A percentile compares a stretch with the other conserved stretches of the same genome.
phyloP scores from a whole-genome alignment of 2,797 vertebrate species.

The Pterois miles region DNA sequence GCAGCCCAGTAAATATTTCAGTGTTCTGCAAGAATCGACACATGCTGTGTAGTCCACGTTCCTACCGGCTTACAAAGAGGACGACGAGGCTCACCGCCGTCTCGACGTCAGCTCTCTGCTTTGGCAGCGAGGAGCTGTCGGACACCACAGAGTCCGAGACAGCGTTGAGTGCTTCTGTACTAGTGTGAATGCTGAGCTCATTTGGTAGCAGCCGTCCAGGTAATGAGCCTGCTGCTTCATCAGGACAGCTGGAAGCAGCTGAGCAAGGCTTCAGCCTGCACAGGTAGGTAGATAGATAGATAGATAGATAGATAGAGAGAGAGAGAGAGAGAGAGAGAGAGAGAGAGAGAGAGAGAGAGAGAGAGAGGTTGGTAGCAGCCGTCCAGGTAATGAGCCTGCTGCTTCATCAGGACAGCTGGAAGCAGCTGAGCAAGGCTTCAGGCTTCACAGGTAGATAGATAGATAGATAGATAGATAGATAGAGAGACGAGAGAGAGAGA shows the following conservation, averaged over 20 bases:
- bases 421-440: background rate
- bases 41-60: background rate
- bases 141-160: too few relatives aligned
- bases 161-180: background rate
- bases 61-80: slow-evolving; percentile 3
- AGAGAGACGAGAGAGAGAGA: too few relatives aligned
- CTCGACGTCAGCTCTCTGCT: slow-evolving; percentile 14
- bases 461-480: too few relatives aligned
- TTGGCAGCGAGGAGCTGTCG: slow-evolving; percentile 14
- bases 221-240: slow-evolving; percentile 26
- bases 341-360: too few relatives aligned
- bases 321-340: too few relatives aligned
- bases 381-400: slow-evolving; percentile 31
- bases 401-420: slow-evolving; percentile 42
- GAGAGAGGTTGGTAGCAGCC: slow-evolving; percentile 48
- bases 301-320: background rate
- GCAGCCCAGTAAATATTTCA: slow-evolving; percentile 27
- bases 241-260: slow-evolving; percentile 39
- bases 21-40: slow-evolving; percentile 4
- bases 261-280: background rate
- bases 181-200: slow-evolving; percentile 9
- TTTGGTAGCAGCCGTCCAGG: slow-evolving; percentile 47
- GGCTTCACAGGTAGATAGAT: background rate
- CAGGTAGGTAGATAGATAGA: background rate
- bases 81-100: slow-evolving; percentile 13